Evolutionary conservation across 1,140 invertebrate genomes (phyloP), one percentile per base, ranked within the genome.

Genomic region (Camponotus pennsylvanicus): DNA sequence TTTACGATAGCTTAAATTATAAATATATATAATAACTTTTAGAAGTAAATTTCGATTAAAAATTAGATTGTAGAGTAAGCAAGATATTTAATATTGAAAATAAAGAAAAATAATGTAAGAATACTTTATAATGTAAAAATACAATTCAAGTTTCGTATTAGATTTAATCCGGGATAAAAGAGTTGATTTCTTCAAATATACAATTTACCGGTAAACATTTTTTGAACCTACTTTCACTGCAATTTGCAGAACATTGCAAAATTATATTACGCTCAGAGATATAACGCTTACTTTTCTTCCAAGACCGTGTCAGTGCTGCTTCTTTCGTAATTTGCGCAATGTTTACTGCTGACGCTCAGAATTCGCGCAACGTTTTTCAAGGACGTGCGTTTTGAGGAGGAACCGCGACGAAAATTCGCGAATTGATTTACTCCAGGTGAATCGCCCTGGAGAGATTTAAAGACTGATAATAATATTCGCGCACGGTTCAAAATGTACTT

Each of bases 341-440:
- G 37, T 73, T 82, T 83, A 45, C 45, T 61, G 27, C 15, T 9
- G 69, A 49, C 69, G 27, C 21, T 71, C 37, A 45, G 32, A 55
- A 34, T 37, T 79, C n/a, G 37, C 37, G 27, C 52, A 57, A 83
- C 13, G 69, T 3, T 75, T 11, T 83, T 61, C 67, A 73, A 61
- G 55, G 40, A 59, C 32, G 11, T n/a, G 8, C 18, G 13, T 80
- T 80, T 70, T 21, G 34, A 59, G 37, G 9, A 63, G 13, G 40
- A 73, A 73, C 42, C 52, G 63, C 27, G 55, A 66, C 7, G 42
- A 45, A 73, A 75, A 83, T 83, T 75, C 18, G 18, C 27, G 55
- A 63, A 63, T 75, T 83, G 69, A 75, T 83, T 83, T 83, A 83
- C 32, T 27, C 32, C 27, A n/a, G 6, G 37, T 18, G 52, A 42